These are phyloP conservation scores for Python bivittatus DNA, from an alignment of 2,113 vertebrate genomes.

Conservation along the genomic window DNA sequence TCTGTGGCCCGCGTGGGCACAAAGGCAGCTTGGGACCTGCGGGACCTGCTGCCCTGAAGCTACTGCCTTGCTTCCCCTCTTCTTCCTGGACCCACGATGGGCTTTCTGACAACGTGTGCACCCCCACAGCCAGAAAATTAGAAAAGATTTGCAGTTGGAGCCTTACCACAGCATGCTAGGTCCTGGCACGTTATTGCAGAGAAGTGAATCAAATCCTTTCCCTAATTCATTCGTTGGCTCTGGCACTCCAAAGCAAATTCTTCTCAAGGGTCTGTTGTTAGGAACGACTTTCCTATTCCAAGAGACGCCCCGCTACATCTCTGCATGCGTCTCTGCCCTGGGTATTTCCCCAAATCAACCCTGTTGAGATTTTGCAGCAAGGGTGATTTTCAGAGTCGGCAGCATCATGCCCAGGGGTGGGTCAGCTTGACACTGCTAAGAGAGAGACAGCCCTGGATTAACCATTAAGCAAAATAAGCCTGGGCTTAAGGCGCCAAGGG, in stretches of 20 bases:
- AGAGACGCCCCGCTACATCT: background rate
- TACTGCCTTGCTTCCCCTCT: background rate
- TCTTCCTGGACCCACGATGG: background rate
- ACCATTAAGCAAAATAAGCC: too few relatives aligned
- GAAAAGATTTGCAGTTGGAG: too few relatives aligned
- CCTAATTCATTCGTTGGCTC: background rate
- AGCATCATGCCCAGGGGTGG: too few relatives aligned
- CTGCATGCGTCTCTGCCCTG: background rate
- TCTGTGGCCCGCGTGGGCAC: background rate
- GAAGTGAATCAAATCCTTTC: too few relatives aligned
- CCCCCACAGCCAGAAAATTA: background rate
- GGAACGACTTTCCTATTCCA: background rate
- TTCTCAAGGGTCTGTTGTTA: background rate
- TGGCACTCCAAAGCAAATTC: background rate
- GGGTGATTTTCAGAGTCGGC: rapidly evolving
- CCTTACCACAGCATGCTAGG: too few relatives aligned
- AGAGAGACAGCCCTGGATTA: too few relatives aligned
- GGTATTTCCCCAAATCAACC: background rate
- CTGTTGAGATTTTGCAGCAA: background rate
- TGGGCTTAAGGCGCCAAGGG: too few relatives aligned
- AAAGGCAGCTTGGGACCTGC: background rate
- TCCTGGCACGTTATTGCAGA: background rate
- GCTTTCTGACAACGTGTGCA: background rate
- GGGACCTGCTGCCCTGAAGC: background rate
- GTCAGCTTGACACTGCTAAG: too few relatives aligned